These are phyloP conservation scores for Actinemys pallida DNA, from an alignment of 2,113 vertebrate species.

Conservation along the genomic window DNA sequence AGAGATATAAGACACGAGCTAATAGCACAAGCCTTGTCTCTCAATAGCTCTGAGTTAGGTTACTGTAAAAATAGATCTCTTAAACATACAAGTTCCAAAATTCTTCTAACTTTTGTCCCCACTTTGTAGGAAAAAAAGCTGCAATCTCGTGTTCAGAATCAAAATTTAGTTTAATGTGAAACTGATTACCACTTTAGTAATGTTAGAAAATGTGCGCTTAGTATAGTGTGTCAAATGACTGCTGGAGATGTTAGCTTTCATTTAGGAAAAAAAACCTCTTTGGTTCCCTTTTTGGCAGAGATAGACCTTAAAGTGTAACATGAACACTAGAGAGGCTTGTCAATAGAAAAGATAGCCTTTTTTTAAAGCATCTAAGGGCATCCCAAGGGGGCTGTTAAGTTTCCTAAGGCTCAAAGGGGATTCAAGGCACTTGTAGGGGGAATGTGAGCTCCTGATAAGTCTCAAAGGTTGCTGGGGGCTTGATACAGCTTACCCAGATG, in stretches of 20 bases:
- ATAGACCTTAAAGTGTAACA: neutral
- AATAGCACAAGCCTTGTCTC: neutral
- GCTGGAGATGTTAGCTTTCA: neutral
- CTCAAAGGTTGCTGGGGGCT: neutral
- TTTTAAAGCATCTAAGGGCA: neutral
- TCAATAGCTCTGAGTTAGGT: neutral
- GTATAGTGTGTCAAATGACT: neutral
- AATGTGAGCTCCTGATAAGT: neutral
- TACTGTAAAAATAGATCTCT: neutral
- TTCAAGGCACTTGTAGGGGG: neutral
- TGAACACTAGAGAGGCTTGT: neutral
- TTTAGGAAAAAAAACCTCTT: neutral
- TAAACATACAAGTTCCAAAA: neutral
- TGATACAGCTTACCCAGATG: neutral
- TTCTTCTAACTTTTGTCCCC: neutral
- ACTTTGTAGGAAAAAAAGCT: neutral
- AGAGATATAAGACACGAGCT: accelerated
- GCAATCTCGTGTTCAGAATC: too few relatives aligned
- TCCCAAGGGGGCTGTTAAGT: neutral
- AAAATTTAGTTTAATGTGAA: neutral
- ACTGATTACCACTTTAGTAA: neutral
- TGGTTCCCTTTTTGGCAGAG: neutral
- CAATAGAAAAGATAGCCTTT: neutral
- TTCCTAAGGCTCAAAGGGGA: neutral
- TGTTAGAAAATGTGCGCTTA: neutral